Conservation (phyloP, 2,797 vertebrate species). For the Darevskia mixta region DNA sequence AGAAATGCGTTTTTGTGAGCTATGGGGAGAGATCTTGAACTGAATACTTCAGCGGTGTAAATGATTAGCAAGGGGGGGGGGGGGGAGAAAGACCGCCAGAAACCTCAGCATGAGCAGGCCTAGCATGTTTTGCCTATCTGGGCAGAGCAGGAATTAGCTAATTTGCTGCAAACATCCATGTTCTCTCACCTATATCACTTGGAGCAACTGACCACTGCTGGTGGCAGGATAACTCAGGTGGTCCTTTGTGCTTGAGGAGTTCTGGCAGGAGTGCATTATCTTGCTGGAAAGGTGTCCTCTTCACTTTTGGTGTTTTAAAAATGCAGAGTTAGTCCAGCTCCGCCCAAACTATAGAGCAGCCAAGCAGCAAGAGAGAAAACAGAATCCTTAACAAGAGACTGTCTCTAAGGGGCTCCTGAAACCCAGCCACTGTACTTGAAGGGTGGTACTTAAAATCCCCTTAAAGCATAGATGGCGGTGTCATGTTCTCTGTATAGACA, state of each 20-base stretch:
- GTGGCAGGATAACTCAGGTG: neutral
- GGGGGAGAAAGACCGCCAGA: neutral
- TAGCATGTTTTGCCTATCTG: neutral
- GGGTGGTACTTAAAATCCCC: constrained; percentile 3
- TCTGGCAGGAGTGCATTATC: neutral
- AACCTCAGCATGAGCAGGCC: neutral
- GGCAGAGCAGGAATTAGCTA: neutral
- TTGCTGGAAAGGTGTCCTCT: neutral
- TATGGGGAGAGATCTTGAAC: neutral
- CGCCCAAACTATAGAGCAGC: constrained; percentile 1
- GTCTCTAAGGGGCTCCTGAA: neutral
- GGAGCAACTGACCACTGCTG: neutral
- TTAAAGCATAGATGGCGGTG: neutral
- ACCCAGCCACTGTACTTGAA: neutral
- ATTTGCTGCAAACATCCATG: neutral
- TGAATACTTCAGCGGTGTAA: neutral
- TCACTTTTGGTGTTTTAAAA: neutral
- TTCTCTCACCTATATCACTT: neutral
- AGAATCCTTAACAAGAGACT: neutral
- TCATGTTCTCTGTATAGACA: neutral
- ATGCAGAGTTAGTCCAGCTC: neutral
- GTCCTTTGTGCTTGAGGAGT: neutral
- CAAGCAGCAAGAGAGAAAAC: constrained; percentile 4
- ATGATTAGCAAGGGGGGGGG: neutral
- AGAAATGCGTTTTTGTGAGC: constrained; percentile 5